A percentile compares a stretch with the other conserved stretches of the same genome.
Conservation (phyloP, 2,113 vertebrate species). For the Plecotus auritus region DNA sequence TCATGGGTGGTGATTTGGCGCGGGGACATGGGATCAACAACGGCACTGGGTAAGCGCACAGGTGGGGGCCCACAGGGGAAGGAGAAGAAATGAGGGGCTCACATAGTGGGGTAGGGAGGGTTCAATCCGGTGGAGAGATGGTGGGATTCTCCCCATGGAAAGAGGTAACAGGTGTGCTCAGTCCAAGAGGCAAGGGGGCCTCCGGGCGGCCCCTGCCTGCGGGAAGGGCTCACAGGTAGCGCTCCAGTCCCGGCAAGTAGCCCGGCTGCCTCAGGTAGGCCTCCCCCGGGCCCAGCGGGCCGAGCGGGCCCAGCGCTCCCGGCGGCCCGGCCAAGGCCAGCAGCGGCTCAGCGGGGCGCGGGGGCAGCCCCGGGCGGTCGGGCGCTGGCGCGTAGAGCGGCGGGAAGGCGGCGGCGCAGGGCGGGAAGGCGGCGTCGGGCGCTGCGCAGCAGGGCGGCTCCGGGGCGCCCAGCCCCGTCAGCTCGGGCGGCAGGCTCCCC, state of each 20-base stretch:
- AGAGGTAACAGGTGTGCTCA: not conserved
- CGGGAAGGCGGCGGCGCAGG: conserved; percentile 74
- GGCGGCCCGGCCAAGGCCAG: conserved; percentile 82
- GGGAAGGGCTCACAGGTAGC: conserved; percentile 86
- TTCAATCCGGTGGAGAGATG: not conserved
- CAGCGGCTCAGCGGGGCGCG: conserved; percentile 86
- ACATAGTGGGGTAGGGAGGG: not conserved
- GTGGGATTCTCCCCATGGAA: not conserved
- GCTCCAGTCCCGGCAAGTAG: conserved; percentile 89
- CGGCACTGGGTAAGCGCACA: not conserved
- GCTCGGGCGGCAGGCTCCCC: conserved; percentile 75
- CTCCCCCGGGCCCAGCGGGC: conserved; percentile 80
- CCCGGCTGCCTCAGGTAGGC: conserved; percentile 89
- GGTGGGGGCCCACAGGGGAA: not conserved
- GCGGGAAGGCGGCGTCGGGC: conserved; percentile 82
- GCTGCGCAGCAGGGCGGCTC: conserved; percentile 83
- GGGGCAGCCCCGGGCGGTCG: conserved; percentile 78
- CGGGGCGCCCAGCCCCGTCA: conserved; percentile 80
- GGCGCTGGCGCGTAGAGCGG: conserved; percentile 47
- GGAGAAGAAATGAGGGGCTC: not conserved
- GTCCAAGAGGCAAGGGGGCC: not conserved
- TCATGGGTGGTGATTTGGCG: not conserved
- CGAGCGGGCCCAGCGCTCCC: conserved; percentile 79
- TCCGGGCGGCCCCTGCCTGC: fast-evolving
- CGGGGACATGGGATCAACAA: not conserved